These are phyloP conservation scores for Chrysolina haemoptera DNA, from an alignment of 2,888 invertebrate species.

Conservation along the genomic window DNA sequence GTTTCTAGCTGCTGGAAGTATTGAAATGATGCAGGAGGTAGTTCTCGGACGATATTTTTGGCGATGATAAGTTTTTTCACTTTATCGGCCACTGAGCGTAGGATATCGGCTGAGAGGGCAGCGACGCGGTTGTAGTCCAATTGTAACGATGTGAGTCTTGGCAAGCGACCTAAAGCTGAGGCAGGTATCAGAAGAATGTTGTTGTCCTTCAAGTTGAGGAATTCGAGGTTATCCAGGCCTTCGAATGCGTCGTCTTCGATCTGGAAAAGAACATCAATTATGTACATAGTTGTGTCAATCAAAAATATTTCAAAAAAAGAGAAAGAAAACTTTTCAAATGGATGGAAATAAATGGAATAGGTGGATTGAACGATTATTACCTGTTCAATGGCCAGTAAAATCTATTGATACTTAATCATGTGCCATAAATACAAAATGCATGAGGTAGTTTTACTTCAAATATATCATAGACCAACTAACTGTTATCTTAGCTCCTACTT, in stretches of 20 bases:
- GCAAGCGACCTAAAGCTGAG: conserved; percentile 85
- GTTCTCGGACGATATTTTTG: conserved; percentile 88
- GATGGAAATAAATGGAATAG: too few species aligned
- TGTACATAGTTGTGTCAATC: too few species aligned
- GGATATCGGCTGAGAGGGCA: conserved; percentile 84
- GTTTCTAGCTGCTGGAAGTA: conserved; percentile 81
- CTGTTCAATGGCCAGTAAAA: too few species aligned
- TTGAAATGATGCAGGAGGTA: conserved; percentile 85
- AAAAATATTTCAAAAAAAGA: too few species aligned
- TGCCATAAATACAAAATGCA: too few species aligned
- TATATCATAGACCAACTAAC: too few species aligned
- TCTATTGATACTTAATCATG: too few species aligned
- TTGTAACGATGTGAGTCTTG: conserved; percentile 81
- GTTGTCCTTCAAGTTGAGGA: conserved; percentile 87
- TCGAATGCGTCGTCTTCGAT: conserved; percentile 92
- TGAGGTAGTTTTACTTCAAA: too few species aligned
- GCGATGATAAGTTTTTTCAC: conserved; percentile 82
- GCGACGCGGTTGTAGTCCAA: conserved; percentile 91
- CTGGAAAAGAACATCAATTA: conserved; percentile 69
- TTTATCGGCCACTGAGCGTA: conserved; percentile 81
- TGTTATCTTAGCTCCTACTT: too few species aligned
- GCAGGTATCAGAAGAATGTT: conserved; percentile 90
- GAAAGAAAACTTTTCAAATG: too few species aligned
- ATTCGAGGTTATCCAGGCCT: conserved; percentile 83
- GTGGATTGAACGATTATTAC: too few species aligned